Percentiles rank a stretch among this genome's conserved stretches.
Conservation (phyloP, 2,113 vertebrate species). For the Colius striatus region DNA sequence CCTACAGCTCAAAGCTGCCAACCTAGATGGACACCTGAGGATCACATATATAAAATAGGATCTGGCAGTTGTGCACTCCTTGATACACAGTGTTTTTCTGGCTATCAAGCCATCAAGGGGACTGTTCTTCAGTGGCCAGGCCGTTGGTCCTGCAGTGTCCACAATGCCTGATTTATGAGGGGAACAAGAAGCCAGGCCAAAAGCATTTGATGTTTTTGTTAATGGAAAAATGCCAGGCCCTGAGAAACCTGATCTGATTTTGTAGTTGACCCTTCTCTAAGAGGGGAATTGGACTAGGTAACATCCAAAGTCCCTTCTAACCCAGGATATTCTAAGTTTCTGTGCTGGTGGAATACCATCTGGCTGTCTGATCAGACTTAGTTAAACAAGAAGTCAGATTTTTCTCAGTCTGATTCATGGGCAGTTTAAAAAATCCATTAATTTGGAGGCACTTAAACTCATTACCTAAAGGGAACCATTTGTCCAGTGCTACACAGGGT, state of each 20-base stretch:
- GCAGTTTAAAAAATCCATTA: background rate
- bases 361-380: background rate
- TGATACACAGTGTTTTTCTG: background rate
- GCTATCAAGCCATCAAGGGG: background rate
- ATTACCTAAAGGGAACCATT: background rate
- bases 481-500: background rate
- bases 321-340: background rate
- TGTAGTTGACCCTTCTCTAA: background rate
- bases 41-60: background rate
- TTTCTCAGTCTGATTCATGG: background rate
- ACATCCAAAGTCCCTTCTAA: background rate
- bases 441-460: background rate
- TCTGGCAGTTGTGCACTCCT: background rate
- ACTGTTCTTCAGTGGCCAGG: background rate
- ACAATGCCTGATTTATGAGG: background rate
- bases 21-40: background rate
- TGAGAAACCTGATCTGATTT: background rate
- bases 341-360: background rate
- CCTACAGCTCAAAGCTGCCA: background rate
- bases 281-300: background rate
- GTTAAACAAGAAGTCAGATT: background rate
- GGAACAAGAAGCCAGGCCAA: background rate
- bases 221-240: background rate
- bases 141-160: background rate
- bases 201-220: background rate